Percentiles rank a stretch among this genome's conserved stretches.
Conservation (phyloP, 2,888 invertebrate genomes). For the Ptychoptera contaminata region DNA sequence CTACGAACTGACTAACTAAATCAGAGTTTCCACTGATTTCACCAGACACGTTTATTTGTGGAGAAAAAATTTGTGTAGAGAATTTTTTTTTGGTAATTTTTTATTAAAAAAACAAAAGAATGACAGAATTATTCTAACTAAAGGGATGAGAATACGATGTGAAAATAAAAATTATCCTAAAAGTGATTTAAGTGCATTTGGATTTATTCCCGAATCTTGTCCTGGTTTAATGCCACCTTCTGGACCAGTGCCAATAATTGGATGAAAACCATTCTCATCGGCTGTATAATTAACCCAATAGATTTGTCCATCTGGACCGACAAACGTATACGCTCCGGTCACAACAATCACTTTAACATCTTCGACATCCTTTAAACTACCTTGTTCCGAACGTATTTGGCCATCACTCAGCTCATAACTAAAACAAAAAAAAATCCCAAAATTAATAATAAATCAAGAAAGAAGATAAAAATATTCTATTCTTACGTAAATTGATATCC, state of each 20-base stretch:
- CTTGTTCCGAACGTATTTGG: conserved; percentile 10
- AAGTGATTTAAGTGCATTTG: conserved; percentile 10
- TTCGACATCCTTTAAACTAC: conserved; percentile 7
- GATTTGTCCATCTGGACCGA: conserved; percentile 15
- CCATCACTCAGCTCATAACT: conserved; percentile 11
- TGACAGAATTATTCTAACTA: too few relatives aligned
- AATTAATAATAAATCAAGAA: background rate
- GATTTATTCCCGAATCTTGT: conserved; percentile 8
- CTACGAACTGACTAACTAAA: too few relatives aligned
- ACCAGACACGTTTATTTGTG: too few relatives aligned
- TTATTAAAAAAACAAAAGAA: too few relatives aligned
- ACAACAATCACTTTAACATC: conserved; percentile 15
- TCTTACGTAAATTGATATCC: conserved; percentile 8
- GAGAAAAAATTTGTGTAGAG: too few relatives aligned
- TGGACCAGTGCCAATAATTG: conserved; percentile 10
- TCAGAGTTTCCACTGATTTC: too few relatives aligned
- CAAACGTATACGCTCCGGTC: conserved; percentile 17
- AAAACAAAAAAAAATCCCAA: background rate
- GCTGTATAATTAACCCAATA: conserved; percentile 19
- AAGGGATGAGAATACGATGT: too few relatives aligned
- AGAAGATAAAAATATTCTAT: background rate
- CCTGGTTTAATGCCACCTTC: conserved; percentile 10
- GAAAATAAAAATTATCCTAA: conserved; percentile 5
- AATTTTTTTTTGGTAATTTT: too few relatives aligned
- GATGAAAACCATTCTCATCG: conserved; percentile 16